Evolutionary conservation across 1,140 invertebrate genomes (phyloP).

Genomic region (Diplogasteroides magnus): DNA sequence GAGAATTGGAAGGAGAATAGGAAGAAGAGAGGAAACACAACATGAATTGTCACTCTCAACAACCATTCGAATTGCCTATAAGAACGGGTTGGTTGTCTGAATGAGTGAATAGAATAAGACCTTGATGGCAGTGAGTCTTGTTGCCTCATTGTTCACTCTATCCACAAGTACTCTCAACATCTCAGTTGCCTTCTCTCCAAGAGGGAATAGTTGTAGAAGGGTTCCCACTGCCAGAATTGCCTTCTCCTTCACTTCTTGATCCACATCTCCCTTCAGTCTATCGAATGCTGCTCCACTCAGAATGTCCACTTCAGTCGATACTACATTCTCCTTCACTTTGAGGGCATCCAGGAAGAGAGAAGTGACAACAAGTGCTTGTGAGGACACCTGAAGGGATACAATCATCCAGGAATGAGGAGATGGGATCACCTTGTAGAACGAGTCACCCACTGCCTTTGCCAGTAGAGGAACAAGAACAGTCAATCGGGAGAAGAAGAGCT

Average conservation of each 20-base stretch:
- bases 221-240: conserved; percentile 21
- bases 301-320: background rate
- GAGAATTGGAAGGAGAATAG: conserved; percentile 81
- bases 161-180: conserved; percentile 82
- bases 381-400: background rate
- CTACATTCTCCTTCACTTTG: background rate
- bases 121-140: conserved; percentile 86
- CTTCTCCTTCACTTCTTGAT: conserved; percentile 36
- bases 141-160: conserved; percentile 88
- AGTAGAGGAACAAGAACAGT: conserved; percentile 9
- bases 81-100: too few species aligned
- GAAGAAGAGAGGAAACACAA: conserved; percentile 78
- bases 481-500: background rate
- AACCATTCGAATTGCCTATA: conserved; percentile 58
- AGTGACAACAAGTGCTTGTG: background rate
- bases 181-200: conserved; percentile 12
- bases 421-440: conserved; percentile 99
- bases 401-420: too few species aligned
- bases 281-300: background rate
- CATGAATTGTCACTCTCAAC: conserved; percentile 65
- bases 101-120: background rate
- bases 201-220: conserved; percentile 14
- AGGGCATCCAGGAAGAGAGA: background rate
- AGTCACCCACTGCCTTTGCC: conserved; percentile 64
- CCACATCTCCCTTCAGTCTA: background rate